Evolutionary conservation across 1,140 invertebrate genomes (phyloP), one percentile per base, ranked within the genome.

Genomic region (Agraylea sexmaculata): DNA sequence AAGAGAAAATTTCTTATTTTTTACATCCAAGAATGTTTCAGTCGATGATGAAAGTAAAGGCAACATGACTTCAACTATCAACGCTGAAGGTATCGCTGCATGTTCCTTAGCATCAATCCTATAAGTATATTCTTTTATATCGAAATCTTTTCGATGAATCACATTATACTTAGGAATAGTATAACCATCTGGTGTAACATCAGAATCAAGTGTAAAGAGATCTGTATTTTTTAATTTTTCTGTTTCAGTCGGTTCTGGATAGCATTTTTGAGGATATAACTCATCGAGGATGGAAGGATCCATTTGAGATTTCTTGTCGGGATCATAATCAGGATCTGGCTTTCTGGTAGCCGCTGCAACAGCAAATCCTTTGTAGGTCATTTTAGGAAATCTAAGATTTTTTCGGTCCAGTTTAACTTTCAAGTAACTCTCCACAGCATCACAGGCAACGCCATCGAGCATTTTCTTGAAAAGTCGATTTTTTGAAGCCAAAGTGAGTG

Each of bases 381-480:
- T 66, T 55, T 89, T 92, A 3, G 85, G 83, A 60, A 78, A 81
- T 51, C 80, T 83, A 0, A 87, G 54, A 58, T 90, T 91, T 34
- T 81, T 80, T 40, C 70, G 73, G 59, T 93, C 87, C 30, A 93
- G 59, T 40, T 75, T 72, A 13, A 87, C 76, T 51, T 78, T 71
- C 57, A 82, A 90, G 55, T 78, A 80, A 12, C 70, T 72, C 52
- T 89, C 79, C 7, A 93, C 71, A 4, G 80, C 85, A 51, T 90
- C 83, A 43, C 88, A 61, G 1, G 89, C 88, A 2, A 83, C 89
- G 40, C 83, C 78, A 49, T 88, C 80, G 10, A 93, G 69, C 36
- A 89, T 69, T 40, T 81, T 70, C 23, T 73, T 74, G 52, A 94
- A 89, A n/a, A 69, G 60, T 2, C 58, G 46, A 59, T 90, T 85